Evolutionary conservation across 2,888 invertebrate genomes (phyloP).

Genomic region (Pimpla rufipes): DNA sequence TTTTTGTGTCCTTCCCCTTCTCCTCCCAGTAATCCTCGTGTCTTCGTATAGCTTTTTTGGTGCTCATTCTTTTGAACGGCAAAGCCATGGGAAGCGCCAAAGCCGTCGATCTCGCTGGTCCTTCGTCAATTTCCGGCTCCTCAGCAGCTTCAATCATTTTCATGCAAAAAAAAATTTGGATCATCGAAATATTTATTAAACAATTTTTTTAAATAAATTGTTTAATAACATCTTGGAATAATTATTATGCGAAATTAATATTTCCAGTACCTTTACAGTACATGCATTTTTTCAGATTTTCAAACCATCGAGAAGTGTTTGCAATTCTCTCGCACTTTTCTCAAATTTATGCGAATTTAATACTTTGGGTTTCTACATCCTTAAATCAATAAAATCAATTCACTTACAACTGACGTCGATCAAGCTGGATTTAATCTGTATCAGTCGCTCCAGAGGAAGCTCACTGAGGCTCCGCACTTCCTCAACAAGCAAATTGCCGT

Average conservation of each 20-base stretch:
- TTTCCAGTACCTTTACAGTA: too few species aligned
- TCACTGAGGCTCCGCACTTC: slow-evolving; percentile 88
- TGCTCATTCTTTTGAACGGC: slow-evolving; percentile 74
- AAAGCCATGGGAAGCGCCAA: slow-evolving; percentile 77
- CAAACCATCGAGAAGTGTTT: too few species aligned
- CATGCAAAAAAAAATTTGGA: too few species aligned
- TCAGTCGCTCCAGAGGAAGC: slow-evolving; percentile 89
- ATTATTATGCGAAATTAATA: too few species aligned
- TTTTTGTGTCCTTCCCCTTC: slow-evolving; percentile 87
- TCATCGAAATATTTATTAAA: too few species aligned
- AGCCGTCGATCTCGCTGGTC: slow-evolving; percentile 57
- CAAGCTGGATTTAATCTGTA: slow-evolving; percentile 88
- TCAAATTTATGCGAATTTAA: too few species aligned
- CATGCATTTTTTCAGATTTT: too few species aligned
- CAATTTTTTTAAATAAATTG: too few species aligned
- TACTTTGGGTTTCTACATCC: too few species aligned
- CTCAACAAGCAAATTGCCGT: slow-evolving; percentile 73
- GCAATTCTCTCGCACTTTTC: too few species aligned
- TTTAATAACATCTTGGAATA: too few species aligned
- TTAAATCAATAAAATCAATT: background rate
- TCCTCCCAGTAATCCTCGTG: slow-evolving; percentile 86
- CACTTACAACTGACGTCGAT: slow-evolving; percentile 74
- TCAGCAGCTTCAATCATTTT: slow-evolving; percentile 29
- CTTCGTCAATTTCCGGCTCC: slow-evolving; percentile 26
- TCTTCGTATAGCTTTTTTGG: slow-evolving; percentile 78